Evolutionary conservation across 2,113 vertebrate species (phyloP), one percentile per base, ranked within the genome.

Genomic region (rabbit (Oryctolagus cuniculus)): DNA sequence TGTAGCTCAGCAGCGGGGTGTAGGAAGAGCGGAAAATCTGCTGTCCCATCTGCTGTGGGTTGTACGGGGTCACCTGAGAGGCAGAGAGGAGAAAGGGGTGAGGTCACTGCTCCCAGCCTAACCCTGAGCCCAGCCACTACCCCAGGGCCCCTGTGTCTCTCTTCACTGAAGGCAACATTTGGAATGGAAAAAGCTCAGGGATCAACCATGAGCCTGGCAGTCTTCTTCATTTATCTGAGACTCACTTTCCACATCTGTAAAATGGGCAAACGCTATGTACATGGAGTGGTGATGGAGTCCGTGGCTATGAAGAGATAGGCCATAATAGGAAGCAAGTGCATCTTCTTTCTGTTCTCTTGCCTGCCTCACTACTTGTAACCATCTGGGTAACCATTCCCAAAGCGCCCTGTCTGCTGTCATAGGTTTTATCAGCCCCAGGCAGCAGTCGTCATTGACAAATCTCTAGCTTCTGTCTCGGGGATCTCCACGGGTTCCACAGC

Each of bases 21-120:
- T 97, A 98, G 19, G 97, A 96, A 21, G 97, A 95, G 53, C 78
- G 95, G 88, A 98, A 98, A 34, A 98, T 29, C 77, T 97, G 97
- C 61, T 97, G 97, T 64, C 95, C 96, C 89, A 95, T 95, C 72
- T 98, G 97, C 90, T 97, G 97, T 7, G 95, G 92, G 66, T 93
- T 98, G 90, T 97, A 98, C 0, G 96, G 98, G 1, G 92, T 81
- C 74, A 96, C 94, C 98, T 98, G 96, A 11, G 70, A 78, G 86
- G 64, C 75, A 85, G 55, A 91, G 73, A 84, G 31, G 58, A 93
- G 86, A 93, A 10, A 78, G 16, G 34, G 10, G 7, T 5, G 3
- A 36, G 25, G 27, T 86, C 73, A 74, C 51, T 6, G 44, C 21
- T 22, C 66, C 24, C 27, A 82, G 6, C 70, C 80, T 51, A 29